A percentile compares a stretch with the other conserved stretches of the same genome.
Conservation (phyloP, 2,888 invertebrate genomes). For the Beris morrisii region DNA sequence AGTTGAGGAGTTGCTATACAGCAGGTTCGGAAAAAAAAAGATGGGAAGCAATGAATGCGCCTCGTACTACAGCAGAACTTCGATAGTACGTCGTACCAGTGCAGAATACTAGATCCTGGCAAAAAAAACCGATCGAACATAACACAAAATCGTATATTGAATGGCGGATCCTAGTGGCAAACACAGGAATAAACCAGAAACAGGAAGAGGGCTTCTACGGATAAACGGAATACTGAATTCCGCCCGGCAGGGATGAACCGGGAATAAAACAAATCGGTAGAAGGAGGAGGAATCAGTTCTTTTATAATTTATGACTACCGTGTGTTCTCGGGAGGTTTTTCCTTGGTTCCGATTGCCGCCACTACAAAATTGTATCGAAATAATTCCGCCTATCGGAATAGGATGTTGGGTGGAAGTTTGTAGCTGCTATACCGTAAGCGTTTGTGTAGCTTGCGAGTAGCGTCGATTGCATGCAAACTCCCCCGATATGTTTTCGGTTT, state of each 20-base stretch:
- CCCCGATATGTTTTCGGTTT: no score
- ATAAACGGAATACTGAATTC: background rate
- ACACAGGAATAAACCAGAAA: constrained; percentile 37
- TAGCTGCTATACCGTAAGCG: no score
- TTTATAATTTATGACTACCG: constrained; percentile 44
- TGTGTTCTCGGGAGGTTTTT: background rate
- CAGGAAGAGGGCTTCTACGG: constrained; percentile 26
- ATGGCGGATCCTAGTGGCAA: constrained; percentile 34
- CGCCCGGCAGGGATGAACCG: background rate
- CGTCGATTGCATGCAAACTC: no score
- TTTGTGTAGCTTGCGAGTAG: no score
- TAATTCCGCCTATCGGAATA: no score
- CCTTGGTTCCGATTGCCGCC: no score
- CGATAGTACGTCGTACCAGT: constrained; percentile 8
- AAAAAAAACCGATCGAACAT: constrained; percentile 12
- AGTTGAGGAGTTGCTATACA: constrained; percentile 9
- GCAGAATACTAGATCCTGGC: constrained; percentile 15
- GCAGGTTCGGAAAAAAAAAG: constrained; percentile 16
- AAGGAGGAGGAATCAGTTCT: constrained; percentile 33
- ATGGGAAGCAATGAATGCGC: constrained; percentile 30
- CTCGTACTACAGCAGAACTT: constrained; percentile 10
- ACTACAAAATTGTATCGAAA: no score
- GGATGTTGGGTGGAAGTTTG: no score
- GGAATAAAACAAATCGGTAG: background rate
- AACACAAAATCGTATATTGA: constrained; percentile 28